phyloP scores from a whole-genome alignment of 1,140 invertebrate genomes.

The Diachasmimorpha longicaudata region DNA sequence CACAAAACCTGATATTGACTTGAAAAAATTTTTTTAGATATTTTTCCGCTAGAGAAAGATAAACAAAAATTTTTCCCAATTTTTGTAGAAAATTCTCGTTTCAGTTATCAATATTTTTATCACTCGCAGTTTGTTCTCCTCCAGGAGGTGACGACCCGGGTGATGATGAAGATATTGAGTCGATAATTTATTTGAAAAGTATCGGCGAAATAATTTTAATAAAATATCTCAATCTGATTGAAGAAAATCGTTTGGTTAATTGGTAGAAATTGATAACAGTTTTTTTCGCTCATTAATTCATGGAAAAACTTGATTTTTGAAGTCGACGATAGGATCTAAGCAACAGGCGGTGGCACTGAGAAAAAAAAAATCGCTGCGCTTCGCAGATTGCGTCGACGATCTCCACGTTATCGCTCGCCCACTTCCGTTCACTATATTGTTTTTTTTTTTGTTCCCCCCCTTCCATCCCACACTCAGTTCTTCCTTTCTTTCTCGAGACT shows the following conservation, averaged over 20 bases:
- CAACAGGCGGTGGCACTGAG: background rate
- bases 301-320: background rate
- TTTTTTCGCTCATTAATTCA: background rate
- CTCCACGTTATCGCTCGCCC: conserved; percentile 16
- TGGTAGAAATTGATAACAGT: background rate
- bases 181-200: too few relatives aligned
- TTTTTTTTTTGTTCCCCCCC: background rate
- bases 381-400: conserved; percentile 15
- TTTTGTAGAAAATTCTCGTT: too few relatives aligned
- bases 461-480: background rate
- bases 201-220: too few relatives aligned
- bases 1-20: background rate
- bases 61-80: too few relatives aligned
- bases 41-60: too few relatives aligned
- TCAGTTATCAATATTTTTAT: too few relatives aligned
- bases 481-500: background rate
- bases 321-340: background rate
- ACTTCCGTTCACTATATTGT: conserved; percentile 20
- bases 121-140: too few relatives aligned
- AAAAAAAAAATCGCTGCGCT: conserved; percentile 17
- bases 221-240: too few relatives aligned
- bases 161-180: too few relatives aligned
- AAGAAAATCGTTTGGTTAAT: background rate
- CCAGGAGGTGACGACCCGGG: too few relatives aligned
- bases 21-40: too few relatives aligned